Conservation (phyloP, 2,797 vertebrate genomes). For the Sebastolobus alascanus region DNA sequence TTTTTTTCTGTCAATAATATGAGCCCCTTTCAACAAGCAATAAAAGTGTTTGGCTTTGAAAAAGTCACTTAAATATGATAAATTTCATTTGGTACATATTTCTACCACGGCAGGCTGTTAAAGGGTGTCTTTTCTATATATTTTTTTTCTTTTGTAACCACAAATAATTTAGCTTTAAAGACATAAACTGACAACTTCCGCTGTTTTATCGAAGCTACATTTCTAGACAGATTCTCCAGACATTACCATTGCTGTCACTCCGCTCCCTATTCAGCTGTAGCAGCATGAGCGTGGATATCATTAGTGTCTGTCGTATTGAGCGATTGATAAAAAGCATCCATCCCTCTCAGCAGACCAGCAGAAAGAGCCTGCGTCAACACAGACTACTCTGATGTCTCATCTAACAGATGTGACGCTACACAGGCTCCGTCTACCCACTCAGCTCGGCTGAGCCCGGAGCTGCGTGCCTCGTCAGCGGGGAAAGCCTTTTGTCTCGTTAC, state of each 20-base stretch:
- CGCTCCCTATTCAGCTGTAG: neutral
- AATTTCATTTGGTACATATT: neutral
- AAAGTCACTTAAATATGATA: neutral
- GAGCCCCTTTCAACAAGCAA: neutral
- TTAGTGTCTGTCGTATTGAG: slow-evolving; percentile 35
- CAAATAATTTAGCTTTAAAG: neutral
- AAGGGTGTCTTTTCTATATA: neutral
- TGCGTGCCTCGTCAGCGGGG: slow-evolving; percentile 48
- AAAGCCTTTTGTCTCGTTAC: slow-evolving; percentile 65
- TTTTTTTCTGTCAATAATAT: neutral
- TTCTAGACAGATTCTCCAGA: neutral
- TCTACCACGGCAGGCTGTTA: neutral
- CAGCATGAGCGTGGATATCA: slow-evolving; percentile 30
- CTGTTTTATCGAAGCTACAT: neutral
- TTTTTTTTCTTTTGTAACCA: neutral
- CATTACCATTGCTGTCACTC: neutral
- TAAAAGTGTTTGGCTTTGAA: neutral
- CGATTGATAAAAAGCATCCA: slow-evolving; percentile 11
- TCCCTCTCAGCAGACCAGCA: slow-evolving; percentile 38
- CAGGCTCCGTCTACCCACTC: slow-evolving; percentile 65
- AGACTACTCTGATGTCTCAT: slow-evolving; percentile 55
- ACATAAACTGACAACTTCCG: neutral
- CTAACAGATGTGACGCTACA: slow-evolving; percentile 66
- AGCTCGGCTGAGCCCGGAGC: slow-evolving; percentile 48
- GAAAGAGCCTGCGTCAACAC: slow-evolving; percentile 61